Evolutionary conservation across 2,888 invertebrate genomes (phyloP).

Genomic region (Coelopa pilipes): DNA sequence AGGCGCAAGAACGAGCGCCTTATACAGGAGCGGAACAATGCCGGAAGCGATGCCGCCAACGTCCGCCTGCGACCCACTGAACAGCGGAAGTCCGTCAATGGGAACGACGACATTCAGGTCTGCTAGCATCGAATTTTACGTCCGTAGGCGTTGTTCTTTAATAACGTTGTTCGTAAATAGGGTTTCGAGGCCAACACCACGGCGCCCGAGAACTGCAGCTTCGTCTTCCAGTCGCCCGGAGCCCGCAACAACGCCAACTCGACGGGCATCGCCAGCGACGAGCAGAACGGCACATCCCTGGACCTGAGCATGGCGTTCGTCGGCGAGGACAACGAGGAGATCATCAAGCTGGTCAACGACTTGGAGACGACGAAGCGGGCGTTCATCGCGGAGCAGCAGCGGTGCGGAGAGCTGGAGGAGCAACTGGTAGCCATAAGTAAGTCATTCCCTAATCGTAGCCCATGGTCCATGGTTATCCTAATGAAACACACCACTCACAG

Average conservation of each 20-base stretch:
- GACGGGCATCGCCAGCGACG: constrained; percentile 54
- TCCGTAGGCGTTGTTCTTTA: not conserved
- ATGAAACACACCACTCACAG: constrained; percentile 42
- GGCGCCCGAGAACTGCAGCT: constrained; percentile 54
- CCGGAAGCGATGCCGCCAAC: constrained; percentile 41
- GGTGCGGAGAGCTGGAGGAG: constrained; percentile 80
- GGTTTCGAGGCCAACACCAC: constrained; percentile 52
- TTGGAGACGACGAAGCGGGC: constrained; percentile 77
- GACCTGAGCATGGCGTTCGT: constrained; percentile 48
- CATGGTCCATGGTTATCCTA: not conserved
- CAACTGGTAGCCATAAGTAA: constrained; percentile 73
- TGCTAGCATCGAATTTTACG: not conserved
- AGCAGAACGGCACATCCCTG: constrained; percentile 45
- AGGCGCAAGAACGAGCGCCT: constrained; percentile 71
- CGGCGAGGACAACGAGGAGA: constrained; percentile 63
- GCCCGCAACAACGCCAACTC: constrained; percentile 56
- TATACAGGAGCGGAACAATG: constrained; percentile 56
- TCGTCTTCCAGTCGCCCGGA: constrained; percentile 50
- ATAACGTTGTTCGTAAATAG: constrained; percentile 30
- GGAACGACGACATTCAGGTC: constrained; percentile 33
- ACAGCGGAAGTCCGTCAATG: not conserved
- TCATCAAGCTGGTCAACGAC: constrained; percentile 74
- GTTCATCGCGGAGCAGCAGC: constrained; percentile 77
- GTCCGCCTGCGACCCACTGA: constrained; percentile 43
- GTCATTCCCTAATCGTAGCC: too few relatives aligned